Percentiles rank a stretch among this genome's conserved stretches.
phyloP scores from a whole-genome alignment of 2,888 invertebrate species.

The Eulithis testata region DNA sequence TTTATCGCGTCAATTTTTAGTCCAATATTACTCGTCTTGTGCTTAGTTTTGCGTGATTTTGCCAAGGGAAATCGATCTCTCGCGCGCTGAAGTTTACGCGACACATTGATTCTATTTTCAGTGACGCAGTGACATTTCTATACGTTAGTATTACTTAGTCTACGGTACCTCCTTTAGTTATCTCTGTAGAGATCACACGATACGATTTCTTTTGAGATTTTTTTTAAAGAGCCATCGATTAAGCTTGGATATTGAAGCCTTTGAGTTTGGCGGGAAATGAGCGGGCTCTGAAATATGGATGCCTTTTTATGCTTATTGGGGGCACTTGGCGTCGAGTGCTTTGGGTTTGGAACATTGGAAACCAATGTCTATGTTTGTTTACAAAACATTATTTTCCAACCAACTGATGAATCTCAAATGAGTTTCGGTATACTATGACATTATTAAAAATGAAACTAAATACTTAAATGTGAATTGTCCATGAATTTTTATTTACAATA shows the following conservation, averaged over 20 bases:
- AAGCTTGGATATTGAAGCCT: constrained; percentile 38
- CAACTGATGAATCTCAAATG: not conserved
- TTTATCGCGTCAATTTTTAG: constrained; percentile 10
- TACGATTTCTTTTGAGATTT: constrained; percentile 63
- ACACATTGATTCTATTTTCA: not conserved
- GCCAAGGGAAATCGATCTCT: not conserved
- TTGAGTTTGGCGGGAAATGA: constrained; percentile 38
- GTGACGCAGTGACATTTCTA: constrained; percentile 8
- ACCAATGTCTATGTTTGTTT: constrained; percentile 6
- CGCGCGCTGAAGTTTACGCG: not conserved
- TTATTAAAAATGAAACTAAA: no score
- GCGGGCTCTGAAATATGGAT: constrained; percentile 21
- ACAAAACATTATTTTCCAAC: not conserved
- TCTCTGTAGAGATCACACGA: constrained; percentile 73
- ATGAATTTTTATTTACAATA: no score
- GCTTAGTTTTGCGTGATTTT: not conserved
- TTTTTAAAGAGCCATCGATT: constrained; percentile 61
- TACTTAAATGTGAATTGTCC: no score
- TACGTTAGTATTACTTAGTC: constrained; percentile 6
- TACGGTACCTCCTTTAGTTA: constrained; percentile 59
- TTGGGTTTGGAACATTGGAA: constrained; percentile 17
- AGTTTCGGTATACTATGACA: not conserved
- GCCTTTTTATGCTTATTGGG: constrained; percentile 33
- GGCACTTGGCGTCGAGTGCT: constrained; percentile 22
- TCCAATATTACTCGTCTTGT: not conserved